Percentiles rank a stretch among this genome's conserved stretches.
Evolutionary conservation across 1,140 invertebrate genomes (phyloP).

Genomic region (Lanistes nyassanus): DNA sequence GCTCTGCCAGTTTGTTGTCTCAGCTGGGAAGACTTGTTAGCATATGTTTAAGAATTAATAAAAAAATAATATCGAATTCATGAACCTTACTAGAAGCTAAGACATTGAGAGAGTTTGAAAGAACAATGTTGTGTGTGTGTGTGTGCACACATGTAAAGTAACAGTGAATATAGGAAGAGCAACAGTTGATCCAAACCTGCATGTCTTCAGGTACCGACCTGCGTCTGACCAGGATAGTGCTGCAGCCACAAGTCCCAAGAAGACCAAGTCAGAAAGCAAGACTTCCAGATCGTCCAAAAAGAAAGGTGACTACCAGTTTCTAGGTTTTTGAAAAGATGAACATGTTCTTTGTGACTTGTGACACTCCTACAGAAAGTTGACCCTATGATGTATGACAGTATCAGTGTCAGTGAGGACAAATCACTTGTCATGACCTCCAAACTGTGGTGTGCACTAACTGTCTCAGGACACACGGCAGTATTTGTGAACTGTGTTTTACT

Average conservation of each 20-base stretch:
- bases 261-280: conserved; percentile 57
- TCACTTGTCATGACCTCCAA: not conserved
- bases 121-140: too few relatives aligned
- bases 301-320: conserved; percentile 36
- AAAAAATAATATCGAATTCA: too few relatives aligned
- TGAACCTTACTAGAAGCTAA: too few relatives aligned
- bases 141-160: too few relatives aligned
- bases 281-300: conserved; percentile 46
- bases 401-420: not conserved
- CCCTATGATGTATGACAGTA: not conserved
- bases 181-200: not conserved
- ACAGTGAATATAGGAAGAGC: conserved; percentile 4
- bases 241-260: conserved; percentile 62
- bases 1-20: not conserved
- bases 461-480: too few relatives aligned
- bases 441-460: not conserved
- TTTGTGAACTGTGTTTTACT: too few relatives aligned
- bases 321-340: not conserved
- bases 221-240: conserved; percentile 55
- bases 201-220: conserved; percentile 56
- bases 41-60: too few relatives aligned
- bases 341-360: not conserved
- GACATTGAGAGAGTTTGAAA: too few relatives aligned
- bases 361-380: not conserved
- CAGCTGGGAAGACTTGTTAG: too few relatives aligned